Conservation (phyloP, 1,140 invertebrate genomes). For the Bursaphelenchus mucronatus region DNA sequence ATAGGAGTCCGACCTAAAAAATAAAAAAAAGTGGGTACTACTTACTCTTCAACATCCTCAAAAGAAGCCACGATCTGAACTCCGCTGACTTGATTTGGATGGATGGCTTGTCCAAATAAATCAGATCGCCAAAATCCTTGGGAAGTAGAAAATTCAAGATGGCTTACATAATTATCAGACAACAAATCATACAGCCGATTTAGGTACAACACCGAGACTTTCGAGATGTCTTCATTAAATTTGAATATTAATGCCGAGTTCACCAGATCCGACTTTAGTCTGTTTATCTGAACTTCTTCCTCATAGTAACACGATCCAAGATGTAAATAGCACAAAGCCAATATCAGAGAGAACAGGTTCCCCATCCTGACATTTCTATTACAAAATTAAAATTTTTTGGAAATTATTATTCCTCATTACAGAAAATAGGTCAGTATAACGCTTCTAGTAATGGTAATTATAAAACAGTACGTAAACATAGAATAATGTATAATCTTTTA, state of each 20-base stretch:
- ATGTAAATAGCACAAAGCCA: background rate
- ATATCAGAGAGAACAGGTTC: background rate
- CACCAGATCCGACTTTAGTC: no score
- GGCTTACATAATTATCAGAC: background rate
- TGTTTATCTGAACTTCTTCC: no score
- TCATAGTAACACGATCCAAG: background rate
- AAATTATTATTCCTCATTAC: background rate
- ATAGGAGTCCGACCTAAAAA: conserved; percentile 8
- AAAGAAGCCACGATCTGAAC: conserved; percentile 12
- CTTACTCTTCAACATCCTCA: conserved; percentile 7
- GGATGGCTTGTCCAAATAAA: background rate
- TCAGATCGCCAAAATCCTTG: conserved; percentile 16
- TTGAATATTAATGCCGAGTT: no score
- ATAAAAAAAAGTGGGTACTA: conserved; percentile 1
- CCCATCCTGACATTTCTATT: background rate
- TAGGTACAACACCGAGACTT: no score
- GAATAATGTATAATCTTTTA: background rate
- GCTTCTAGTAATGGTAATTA: background rate
- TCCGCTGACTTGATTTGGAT: conserved; percentile 4
- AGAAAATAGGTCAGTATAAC: background rate
- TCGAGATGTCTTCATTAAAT: no score
- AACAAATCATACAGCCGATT: background rate
- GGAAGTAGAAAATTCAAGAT: conserved; percentile 12
- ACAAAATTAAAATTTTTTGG: background rate
- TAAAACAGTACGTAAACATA: background rate